Evolutionary conservation across 1,140 invertebrate genomes (phyloP).

Genomic region (Pseudomyrmex concolor): DNA sequence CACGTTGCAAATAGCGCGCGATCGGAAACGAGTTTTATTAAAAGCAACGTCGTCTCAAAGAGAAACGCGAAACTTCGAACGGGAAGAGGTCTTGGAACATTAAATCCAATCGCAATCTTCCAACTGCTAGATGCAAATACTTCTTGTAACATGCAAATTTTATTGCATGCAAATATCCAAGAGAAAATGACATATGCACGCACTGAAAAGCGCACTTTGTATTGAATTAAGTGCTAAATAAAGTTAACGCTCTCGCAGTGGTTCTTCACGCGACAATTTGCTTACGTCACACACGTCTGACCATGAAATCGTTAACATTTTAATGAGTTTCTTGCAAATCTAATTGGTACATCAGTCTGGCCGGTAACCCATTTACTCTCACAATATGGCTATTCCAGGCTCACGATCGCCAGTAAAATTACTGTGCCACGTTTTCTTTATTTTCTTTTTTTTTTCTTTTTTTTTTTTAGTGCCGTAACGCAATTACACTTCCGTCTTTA

Average conservation of each 20-base stretch:
- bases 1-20: not conserved
- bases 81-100: not conserved
- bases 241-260: slow-evolving; percentile 3
- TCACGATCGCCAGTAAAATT: slow-evolving; percentile 22
- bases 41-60: slow-evolving; percentile 34
- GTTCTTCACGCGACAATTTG: slow-evolving; percentile 48
- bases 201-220: slow-evolving; percentile 5
- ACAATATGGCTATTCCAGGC: slow-evolving; percentile 3
- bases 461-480: slow-evolving; percentile 8
- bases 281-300: slow-evolving; percentile 15
- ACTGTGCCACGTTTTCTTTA: not conserved
- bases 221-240: slow-evolving; percentile 43
- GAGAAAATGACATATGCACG: slow-evolving; percentile 33
- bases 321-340: slow-evolving; percentile 52
- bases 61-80: not conserved
- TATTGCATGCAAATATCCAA: slow-evolving; percentile 9
- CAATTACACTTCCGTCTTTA: not conserved
- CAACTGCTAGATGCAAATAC: slow-evolving; percentile 19
- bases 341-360: slow-evolving; percentile 18
- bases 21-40: slow-evolving; percentile 42
- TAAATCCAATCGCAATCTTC: slow-evolving; percentile 27
- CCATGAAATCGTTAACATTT: slow-evolving; percentile 48
- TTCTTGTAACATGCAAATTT: slow-evolving; percentile 35
- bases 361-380: slow-evolving; percentile 34
- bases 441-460: no score